A percentile compares a stretch with the other conserved stretches of the same genome.
phyloP scores from a whole-genome alignment of 2,888 invertebrate genomes.

The Perizoma affinitatum region DNA sequence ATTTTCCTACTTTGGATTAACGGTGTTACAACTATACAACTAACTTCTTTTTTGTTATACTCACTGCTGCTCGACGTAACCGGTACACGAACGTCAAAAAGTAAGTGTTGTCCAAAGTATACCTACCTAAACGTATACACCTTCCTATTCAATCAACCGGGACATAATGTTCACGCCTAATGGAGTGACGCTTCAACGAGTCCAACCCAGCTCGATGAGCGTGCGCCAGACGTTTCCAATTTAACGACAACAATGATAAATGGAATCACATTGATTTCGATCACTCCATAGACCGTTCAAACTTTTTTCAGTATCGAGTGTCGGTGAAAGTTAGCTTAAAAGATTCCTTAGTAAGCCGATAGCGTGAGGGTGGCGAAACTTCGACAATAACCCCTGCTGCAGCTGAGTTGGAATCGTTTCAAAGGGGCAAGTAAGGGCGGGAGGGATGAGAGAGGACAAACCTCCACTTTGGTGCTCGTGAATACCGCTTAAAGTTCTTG shows the following conservation, averaged over 20 bases:
- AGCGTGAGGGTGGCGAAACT: conserved; percentile 61
- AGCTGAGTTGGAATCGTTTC: conserved; percentile 64
- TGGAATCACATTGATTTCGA: conserved; percentile 48
- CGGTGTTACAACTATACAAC: conserved; percentile 54
- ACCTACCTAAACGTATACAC: too few species aligned
- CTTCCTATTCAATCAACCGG: conserved; percentile 30
- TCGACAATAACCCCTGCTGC: conserved; percentile 66
- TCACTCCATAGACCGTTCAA: conserved; percentile 43
- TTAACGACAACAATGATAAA: conserved; percentile 41
- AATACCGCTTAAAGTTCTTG: conserved; percentile 79
- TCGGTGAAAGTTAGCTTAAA: conserved; percentile 65
- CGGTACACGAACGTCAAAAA: conserved; percentile 10
- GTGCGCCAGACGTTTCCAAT: conserved; percentile 39
- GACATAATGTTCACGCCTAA: conserved; percentile 38
- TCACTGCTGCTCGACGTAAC: conserved; percentile 25
- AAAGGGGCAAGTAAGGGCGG: conserved; percentile 60
- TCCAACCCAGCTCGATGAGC: conserved; percentile 33
- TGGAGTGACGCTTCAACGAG: conserved; percentile 39
- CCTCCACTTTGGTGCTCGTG: conserved; percentile 74
- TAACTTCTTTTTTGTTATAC: conserved; percentile 42
- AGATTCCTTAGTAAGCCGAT: conserved; percentile 73
- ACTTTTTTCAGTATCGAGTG: conserved; percentile 59
- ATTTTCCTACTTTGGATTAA: conserved; percentile 53
- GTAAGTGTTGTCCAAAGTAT: conserved; percentile 23
- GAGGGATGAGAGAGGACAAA: conserved; percentile 47